Base-by-base conservation (phyloP, 2,888 invertebrate species). In the Stenoptilia bipunctidactyla region DNA sequence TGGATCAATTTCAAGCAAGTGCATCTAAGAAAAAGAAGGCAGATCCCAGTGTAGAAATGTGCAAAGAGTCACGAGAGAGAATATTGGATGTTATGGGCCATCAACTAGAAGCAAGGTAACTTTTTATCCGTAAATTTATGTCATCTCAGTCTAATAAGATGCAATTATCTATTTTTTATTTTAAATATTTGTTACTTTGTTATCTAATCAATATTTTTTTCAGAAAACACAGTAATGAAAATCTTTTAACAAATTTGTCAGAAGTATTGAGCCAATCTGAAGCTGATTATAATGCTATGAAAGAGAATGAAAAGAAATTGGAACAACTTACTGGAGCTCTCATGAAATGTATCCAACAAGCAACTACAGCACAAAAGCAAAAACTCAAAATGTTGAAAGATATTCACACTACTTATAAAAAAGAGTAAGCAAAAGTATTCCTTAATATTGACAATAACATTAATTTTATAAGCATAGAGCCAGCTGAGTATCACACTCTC, bases 261-360 rank as follows among this genome's bases (percentile, higher is more conserved):
- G 69, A 73, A 46, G 53, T 76, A 1, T 50, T 69, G 43, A 45
- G 48, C 10, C 60, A 68, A 44, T 47, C 71, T 27, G 75, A 82
- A 47, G 56, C 59, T 38, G 82, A 82, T 47, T 61, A 66, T 45
- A 61, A 55, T 51, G 56, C 52, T 27, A 57, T 80, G 53, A 75
- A 70, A 50, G 73, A 74, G 27, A 79, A 79, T 61, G 70, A 77
- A 46, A 66, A 75, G 49, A 76, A 73, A 45, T 45, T 80, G 25
- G 71, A 77, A 50, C 70, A 75, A 42, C 51, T 77, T 6, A 62
- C 68, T 12, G 58, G 56, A 25, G 59, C 66, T 14, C 58, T 71
- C 30, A 55, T 74, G 34, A 76, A 79, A 48, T 75, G 70, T 44
- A 63, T 75, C 44, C 69, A 75, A 41, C 79, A 82, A 46, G 57